Conservation (phyloP, 92 coral and sea anemone species). For the Zoanthus solanderi region DNA sequence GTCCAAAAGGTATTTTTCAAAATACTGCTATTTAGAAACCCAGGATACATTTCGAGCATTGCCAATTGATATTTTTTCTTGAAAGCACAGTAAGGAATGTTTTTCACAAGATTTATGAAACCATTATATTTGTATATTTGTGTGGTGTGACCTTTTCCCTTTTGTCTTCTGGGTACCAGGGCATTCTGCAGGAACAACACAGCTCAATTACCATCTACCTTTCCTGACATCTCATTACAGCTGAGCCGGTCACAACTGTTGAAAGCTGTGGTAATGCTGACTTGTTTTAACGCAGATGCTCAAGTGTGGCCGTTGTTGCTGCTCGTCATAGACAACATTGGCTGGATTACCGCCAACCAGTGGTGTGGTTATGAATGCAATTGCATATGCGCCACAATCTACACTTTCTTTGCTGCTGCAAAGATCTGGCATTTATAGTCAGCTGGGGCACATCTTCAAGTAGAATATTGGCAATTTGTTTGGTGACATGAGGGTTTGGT, state of each 20-base stretch:
- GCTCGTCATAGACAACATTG: neutral
- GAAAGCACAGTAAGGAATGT: conserved; percentile 20
- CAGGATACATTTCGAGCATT: neutral
- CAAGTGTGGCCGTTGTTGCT: conserved; percentile 16
- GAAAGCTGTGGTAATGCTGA: conserved; percentile 23
- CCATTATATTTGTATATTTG: conserved; percentile 17
- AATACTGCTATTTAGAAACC: too few relatives aligned
- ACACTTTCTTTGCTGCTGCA: conserved; percentile 28
- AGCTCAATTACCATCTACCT: neutral
- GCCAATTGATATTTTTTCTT: neutral
- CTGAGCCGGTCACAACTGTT: neutral
- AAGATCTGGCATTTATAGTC: conserved; percentile 5
- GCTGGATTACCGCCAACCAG: conserved; percentile 4
- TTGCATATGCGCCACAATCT: conserved; percentile 22
- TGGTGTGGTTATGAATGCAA: conserved; percentile 13
- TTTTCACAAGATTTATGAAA: conserved; percentile 21
- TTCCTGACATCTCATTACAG: neutral
- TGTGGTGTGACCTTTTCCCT: neutral
- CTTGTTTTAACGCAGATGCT: conserved; percentile 13
- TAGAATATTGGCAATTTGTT: conserved; percentile 25
- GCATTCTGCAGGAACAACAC: conserved; percentile 35
- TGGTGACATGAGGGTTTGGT: conserved; percentile 8
- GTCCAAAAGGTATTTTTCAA: too few relatives aligned
- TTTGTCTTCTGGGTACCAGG: conserved; percentile 24
- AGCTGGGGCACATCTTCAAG: conserved; percentile 9